phyloP scores from a whole-genome alignment of 2,797 vertebrate genomes.

The Myotis daubentonii region DNA sequence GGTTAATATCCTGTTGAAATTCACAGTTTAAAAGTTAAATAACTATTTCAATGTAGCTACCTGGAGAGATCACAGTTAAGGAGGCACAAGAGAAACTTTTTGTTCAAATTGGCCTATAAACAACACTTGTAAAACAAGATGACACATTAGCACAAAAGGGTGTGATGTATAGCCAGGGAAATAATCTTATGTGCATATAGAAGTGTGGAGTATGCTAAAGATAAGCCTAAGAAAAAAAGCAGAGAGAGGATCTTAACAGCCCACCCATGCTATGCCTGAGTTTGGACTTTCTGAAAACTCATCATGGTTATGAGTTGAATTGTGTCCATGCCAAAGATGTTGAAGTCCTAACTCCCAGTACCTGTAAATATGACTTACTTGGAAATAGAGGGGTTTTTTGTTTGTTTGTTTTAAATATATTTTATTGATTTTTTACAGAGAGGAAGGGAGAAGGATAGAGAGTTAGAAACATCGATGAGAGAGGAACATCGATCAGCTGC shows the following conservation, averaged over 20 bases:
- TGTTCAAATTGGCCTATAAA: neutral
- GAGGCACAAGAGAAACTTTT: neutral
- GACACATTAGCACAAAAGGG: neutral
- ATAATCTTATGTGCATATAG: neutral
- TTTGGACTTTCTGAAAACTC: neutral
- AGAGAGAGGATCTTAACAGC: neutral
- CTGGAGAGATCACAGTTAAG: neutral
- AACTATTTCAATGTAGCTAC: neutral
- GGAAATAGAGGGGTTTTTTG: neutral
- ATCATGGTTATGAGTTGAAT: neutral
- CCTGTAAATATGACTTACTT: neutral
- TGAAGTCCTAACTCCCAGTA: neutral
- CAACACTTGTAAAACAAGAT: neutral
- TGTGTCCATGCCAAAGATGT: neutral
- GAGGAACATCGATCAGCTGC: too few relatives aligned
- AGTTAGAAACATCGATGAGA: too few relatives aligned
- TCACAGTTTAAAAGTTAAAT: neutral
- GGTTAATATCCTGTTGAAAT: neutral
- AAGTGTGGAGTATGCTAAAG: neutral
- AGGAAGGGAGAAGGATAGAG: too few relatives aligned
- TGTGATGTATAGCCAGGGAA: neutral
- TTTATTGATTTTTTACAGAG: too few relatives aligned
- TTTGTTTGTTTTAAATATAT: too few relatives aligned
- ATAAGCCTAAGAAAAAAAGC: neutral
- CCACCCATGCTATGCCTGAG: neutral